These are phyloP conservation scores for Labrus mixtus DNA, from an alignment of 2,113 vertebrate species.

Conservation along the genomic window DNA sequence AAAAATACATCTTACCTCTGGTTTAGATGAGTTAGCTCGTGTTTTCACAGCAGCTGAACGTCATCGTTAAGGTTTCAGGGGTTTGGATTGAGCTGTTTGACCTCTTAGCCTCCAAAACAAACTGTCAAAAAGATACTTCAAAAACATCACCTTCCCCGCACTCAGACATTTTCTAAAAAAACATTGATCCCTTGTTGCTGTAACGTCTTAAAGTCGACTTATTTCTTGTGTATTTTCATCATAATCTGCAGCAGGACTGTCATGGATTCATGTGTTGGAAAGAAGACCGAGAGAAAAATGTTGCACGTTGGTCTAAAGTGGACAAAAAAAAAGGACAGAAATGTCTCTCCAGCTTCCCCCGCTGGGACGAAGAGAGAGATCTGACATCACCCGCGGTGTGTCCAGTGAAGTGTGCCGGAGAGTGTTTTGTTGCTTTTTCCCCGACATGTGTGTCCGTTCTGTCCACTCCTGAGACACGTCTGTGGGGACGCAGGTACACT, in stretches of 20 bases:
- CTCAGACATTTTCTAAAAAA: not conserved
- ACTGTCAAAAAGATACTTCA: not conserved
- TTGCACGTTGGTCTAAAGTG: not conserved
- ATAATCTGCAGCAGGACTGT: not conserved
- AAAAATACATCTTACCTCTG: conserved; percentile 53
- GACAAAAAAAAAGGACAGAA: conserved; percentile 8
- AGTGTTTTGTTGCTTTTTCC: conserved; percentile 68
- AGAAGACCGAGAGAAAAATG: not conserved
- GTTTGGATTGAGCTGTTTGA: conserved; percentile 4
- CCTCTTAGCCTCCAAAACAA: not conserved
- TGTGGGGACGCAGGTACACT: conserved; percentile 32
- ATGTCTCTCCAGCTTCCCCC: conserved; percentile 14
- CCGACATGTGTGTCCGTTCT: conserved; percentile 40
- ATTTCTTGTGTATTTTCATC: no score
- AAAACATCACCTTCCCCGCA: no score
- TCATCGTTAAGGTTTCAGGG: conserved; percentile 26
- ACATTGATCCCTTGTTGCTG: no score
- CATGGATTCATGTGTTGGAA: not conserved
- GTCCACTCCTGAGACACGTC: conserved; percentile 38
- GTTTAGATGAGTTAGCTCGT: conserved; percentile 46
- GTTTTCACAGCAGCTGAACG: conserved; percentile 4
- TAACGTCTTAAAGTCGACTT: no score
- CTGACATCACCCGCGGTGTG: conserved; percentile 26
- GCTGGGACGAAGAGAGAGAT: conserved; percentile 32
- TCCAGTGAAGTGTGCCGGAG: conserved; percentile 61